phyloP scores from a whole-genome alignment of 2,888 invertebrate genomes.

The Abscondita cerata region DNA sequence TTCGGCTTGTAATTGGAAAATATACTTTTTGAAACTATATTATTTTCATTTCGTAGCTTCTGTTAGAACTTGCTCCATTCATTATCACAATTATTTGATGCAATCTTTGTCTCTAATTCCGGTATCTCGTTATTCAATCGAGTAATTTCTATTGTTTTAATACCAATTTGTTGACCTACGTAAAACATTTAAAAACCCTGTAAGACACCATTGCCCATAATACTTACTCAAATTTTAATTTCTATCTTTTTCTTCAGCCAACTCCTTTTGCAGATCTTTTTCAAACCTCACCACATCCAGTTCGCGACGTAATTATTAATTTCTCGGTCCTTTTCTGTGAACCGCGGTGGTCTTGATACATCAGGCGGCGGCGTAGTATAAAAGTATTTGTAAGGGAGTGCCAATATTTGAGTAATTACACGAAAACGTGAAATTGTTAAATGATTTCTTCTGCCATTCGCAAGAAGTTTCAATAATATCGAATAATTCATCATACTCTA shows the following conservation, averaged over 20 bases:
- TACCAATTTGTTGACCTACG: constrained; percentile 54
- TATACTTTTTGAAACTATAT: constrained; percentile 62
- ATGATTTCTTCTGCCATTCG: constrained; percentile 12
- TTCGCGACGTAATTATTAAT: constrained; percentile 65
- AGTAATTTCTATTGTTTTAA: constrained; percentile 55
- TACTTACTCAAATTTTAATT: constrained; percentile 63
- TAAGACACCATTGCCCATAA: not conserved
- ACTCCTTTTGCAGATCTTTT: constrained; percentile 68
- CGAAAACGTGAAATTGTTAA: not conserved
- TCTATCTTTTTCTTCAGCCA: constrained; percentile 62
- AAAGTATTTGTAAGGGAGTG: constrained; percentile 50
- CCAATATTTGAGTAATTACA: not conserved
- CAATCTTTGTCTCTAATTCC: constrained; percentile 47
- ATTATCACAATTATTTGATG: constrained; percentile 51
- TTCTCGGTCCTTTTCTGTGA: constrained; percentile 54
- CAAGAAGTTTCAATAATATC: constrained; percentile 44
- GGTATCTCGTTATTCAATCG: constrained; percentile 52
- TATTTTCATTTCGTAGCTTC: constrained; percentile 60
- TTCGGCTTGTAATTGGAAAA: constrained; percentile 61
- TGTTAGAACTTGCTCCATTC: constrained; percentile 47
- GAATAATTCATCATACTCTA: constrained; percentile 44
- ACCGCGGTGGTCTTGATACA: constrained; percentile 38
- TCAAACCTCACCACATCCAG: constrained; percentile 70
- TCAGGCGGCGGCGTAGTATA: constrained; percentile 55
- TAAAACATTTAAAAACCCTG: constrained; percentile 12